These are phyloP conservation scores for Dinothrombium tinctorium DNA, from an alignment of 1,140 invertebrate genomes.

Conservation along the genomic window DNA sequence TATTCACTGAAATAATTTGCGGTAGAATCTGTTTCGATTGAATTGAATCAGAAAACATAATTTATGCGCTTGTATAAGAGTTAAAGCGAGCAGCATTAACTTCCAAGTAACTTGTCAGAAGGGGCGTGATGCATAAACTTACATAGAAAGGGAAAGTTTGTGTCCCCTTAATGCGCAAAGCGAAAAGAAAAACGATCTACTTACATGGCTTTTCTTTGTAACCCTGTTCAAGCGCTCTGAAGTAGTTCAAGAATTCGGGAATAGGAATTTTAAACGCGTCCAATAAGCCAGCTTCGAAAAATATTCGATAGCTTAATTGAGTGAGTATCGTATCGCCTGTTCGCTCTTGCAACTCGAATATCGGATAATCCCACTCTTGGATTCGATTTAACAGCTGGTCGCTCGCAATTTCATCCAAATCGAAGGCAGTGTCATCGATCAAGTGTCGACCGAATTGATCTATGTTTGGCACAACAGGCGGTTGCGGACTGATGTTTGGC, in stretches of 20 bases:
- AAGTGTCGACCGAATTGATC: slow-evolving; percentile 8
- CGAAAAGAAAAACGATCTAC: no score
- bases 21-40: no score
- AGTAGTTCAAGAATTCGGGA: slow-evolving; percentile 34
- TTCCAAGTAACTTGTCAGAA: no score
- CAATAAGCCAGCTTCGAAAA: slow-evolving; percentile 34
- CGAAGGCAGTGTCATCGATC: slow-evolving; percentile 19
- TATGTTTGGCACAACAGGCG: slow-evolving; percentile 5
- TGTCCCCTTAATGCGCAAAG: no score
- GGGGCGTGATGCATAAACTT: no score
- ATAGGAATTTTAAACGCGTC: slow-evolving; percentile 36
- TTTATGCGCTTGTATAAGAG: no score
- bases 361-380: slow-evolving; percentile 28
- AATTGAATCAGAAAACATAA: no score
- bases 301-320: slow-evolving; percentile 35
- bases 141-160: no score
- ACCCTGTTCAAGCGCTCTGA: slow-evolving; percentile 34
- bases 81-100: no score
- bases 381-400: slow-evolving; percentile 22
- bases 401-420: slow-evolving; percentile 18
- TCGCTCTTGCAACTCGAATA: slow-evolving; percentile 28
- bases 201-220: slow-evolving; percentile 39
- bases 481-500: slow-evolving; percentile 4
- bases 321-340: slow-evolving; percentile 27
- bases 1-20: no score